phyloP scores from a whole-genome alignment of 2,797 vertebrate genomes.

The Scyliorhinus canicula region DNA sequence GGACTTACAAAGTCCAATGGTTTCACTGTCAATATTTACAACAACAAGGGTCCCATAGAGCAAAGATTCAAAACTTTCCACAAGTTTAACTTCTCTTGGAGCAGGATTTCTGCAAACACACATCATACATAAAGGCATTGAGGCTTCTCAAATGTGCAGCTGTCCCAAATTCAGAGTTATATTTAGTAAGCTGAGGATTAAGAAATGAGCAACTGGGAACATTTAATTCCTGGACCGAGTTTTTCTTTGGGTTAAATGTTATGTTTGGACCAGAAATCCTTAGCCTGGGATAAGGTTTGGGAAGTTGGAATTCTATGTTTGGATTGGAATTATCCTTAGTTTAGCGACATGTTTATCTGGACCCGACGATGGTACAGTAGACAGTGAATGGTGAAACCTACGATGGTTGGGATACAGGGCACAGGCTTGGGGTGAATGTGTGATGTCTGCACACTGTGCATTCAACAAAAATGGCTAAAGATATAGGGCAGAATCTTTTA shows the following conservation, averaged over 20 bases:
- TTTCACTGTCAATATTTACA: slow-evolving; percentile 13
- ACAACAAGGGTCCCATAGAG: neutral
- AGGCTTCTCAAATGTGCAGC: neutral
- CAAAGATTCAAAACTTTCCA: neutral
- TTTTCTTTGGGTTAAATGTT: slow-evolving; percentile 16
- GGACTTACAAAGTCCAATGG: neutral
- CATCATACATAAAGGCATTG: neutral
- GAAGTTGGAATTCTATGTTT: slow-evolving; percentile 36
- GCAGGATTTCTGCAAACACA: neutral
- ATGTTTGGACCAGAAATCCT: neutral
- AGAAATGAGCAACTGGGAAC: neutral
- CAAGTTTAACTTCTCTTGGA: neutral
- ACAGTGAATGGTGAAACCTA: neutral
- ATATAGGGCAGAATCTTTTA: neutral
- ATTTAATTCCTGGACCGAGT: slow-evolving; percentile 4
- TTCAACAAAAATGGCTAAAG: neutral
- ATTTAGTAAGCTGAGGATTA: neutral
- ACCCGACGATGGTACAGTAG: neutral
- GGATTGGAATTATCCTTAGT: neutral
- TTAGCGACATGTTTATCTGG: neutral
- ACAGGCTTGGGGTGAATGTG: neutral
- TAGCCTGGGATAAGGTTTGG: slow-evolving; percentile 33
- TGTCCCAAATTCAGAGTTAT: neutral
- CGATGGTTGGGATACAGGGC: neutral
- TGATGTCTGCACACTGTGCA: neutral